Conservation (phyloP, 2,888 invertebrate genomes). For the Oligia strigilis region DNA sequence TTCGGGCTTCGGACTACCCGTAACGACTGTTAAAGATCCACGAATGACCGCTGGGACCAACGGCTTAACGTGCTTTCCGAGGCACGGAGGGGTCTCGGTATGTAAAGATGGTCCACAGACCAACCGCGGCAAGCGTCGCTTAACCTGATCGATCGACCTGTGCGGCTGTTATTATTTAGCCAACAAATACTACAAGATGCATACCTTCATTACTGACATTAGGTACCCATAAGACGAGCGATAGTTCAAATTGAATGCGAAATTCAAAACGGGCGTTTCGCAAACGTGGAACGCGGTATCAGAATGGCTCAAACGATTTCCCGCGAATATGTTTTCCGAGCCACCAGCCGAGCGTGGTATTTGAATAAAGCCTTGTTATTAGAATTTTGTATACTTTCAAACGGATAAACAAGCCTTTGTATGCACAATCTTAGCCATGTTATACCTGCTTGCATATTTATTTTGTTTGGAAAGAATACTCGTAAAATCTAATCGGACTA, state of each 20-base stretch:
- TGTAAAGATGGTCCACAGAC: no score
- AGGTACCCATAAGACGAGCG: slow-evolving; percentile 27
- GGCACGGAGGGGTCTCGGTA: no score
- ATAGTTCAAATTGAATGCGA: slow-evolving; percentile 57
- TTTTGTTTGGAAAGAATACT: neutral
- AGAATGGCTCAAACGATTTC: slow-evolving; percentile 61
- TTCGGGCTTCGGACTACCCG: no score
- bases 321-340: slow-evolving; percentile 58
- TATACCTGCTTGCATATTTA: neutral
- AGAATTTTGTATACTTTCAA: slow-evolving; percentile 55
- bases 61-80: no score
- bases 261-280: slow-evolving; percentile 52
- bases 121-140: no score
- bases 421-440: slow-evolving; percentile 25
- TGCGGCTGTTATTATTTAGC: no score
- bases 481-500: neutral
- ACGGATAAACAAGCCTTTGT: slow-evolving; percentile 47
- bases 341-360: slow-evolving; percentile 40
- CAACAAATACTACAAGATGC: slow-evolving; percentile 16
- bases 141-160: no score
- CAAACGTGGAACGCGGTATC: slow-evolving; percentile 50
- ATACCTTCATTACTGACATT: slow-evolving; percentile 28
- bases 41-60: no score
- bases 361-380: slow-evolving; percentile 60
- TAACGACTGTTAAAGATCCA: no score